Base-by-base conservation (phyloP, 2,888 invertebrate species). In the Eledone cirrhosa region DNA sequence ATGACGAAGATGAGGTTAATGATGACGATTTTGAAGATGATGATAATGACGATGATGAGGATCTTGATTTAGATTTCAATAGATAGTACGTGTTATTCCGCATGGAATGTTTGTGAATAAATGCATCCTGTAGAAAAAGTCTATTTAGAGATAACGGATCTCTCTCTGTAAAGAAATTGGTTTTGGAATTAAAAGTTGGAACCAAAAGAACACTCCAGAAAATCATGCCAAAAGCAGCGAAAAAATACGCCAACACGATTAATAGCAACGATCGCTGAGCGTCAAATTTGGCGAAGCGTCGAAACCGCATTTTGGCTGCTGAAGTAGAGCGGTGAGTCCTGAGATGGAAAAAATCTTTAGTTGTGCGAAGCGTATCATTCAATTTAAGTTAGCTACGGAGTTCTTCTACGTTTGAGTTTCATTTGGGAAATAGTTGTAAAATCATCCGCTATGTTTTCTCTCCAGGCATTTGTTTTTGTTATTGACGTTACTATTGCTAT, bases 121-220 rank as follows among this genome's bases (percentile, higher is more conserved):
- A 72, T 7, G 72, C 31, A 72, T 72, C 72, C 31, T 72, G 72
- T n/a, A 72, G 72, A 33, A 72, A 72, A 13, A 72, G 72, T 22
- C 31, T 72, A 41, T 33, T 41, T 22, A 72, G n/a, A n/a, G 72
- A 72, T n/a, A 72, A 24, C 2, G 41, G 41, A 8, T 76, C 48
- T 24, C 19, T 76, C 14, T 76, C 48, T 13, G 29, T 24, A 29
- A 76, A 29, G 29, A 76, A 29, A 22, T 22, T 47, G 47, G 48
- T 47, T 27, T 48, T 76, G 4, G 76, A 41, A 41, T 41, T 29
- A 11, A 76, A 48, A 2, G 76, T 76, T 3, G 76, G 76, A 13
- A 76, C 76, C 27, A 76, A 41, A 19, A 76, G 48, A 29, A 22
- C 76, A 16, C 76, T 76, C 76, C 76, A 76, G 14, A 76, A 27